phyloP scores from a whole-genome alignment of 2,888 invertebrate species.

The Aradus depressus region DNA sequence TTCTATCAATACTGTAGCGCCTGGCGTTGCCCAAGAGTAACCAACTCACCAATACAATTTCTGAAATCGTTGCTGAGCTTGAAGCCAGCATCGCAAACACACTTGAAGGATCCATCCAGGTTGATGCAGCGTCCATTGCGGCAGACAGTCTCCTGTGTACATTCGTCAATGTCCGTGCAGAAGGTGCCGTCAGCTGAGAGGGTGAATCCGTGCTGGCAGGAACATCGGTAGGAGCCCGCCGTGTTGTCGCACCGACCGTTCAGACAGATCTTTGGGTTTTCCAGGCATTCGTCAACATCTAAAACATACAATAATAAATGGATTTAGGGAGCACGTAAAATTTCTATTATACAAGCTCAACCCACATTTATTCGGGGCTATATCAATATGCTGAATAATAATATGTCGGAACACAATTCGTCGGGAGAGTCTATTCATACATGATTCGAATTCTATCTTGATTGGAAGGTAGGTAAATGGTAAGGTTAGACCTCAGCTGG shows the following conservation, averaged over 20 bases:
- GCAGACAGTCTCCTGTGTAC: constrained; percentile 45
- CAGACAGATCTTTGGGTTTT: constrained; percentile 63
- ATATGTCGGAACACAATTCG: no score
- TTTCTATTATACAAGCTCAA: no score
- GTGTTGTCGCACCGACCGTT: constrained; percentile 70
- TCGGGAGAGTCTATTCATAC: no score
- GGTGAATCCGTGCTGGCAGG: constrained; percentile 66
- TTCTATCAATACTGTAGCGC: no score
- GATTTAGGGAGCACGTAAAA: no score
- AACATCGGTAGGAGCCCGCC: constrained; percentile 67
- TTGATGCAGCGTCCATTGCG: constrained; percentile 58
- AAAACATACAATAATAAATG: background rate
- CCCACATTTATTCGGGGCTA: no score
- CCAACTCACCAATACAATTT: constrained; percentile 46
- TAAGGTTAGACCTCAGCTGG: no score
- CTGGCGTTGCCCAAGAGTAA: background rate
- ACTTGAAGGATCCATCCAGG: constrained; percentile 56
- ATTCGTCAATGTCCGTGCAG: constrained; percentile 52
- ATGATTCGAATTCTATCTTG: no score
- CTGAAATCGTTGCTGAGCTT: constrained; percentile 49
- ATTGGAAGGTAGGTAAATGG: no score
- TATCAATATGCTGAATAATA: no score
- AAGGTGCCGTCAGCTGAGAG: constrained; percentile 57
- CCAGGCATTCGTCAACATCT: constrained; percentile 56
- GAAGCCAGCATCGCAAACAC: constrained; percentile 56